Conservation (phyloP, 2,888 invertebrate genomes). For the Lysandra bellargus region DNA sequence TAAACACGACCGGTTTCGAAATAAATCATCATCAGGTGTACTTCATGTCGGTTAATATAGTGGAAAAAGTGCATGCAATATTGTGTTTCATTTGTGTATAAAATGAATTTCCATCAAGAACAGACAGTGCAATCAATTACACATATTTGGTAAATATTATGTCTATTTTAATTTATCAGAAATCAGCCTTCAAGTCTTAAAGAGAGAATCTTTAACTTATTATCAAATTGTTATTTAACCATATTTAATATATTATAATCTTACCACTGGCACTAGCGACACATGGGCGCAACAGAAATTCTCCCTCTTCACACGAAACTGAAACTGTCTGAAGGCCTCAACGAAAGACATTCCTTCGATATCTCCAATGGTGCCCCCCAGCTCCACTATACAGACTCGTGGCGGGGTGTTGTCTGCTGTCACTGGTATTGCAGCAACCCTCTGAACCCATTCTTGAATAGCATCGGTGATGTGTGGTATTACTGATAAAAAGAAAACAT, state of each 20-base stretch:
- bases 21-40: no score
- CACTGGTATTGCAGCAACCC: constrained; percentile 93
- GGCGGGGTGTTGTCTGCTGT: constrained; percentile 84
- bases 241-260: constrained; percentile 35
- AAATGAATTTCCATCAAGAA: no score
- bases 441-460: constrained; percentile 98
- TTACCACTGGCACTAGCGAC: constrained; percentile 94
- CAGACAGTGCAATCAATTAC: no score
- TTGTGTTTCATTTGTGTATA: no score
- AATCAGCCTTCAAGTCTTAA: no score
- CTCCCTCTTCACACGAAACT: constrained; percentile 94
- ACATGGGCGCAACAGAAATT: constrained; percentile 99
- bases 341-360: constrained; percentile 99
- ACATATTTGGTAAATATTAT: no score
- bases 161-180: no score
- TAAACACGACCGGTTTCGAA: no score
- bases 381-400: constrained; percentile 92
- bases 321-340: constrained; percentile 98
- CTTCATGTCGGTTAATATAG: no score
- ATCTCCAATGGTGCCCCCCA: constrained; percentile 99
- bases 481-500: constrained; percentile 78
- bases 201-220: no score
- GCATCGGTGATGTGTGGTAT: constrained; percentile 99
- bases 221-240: not conserved
- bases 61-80: no score